Conservation (phyloP, 2,113 vertebrate genomes). For the Macaca nemestrina region DNA sequence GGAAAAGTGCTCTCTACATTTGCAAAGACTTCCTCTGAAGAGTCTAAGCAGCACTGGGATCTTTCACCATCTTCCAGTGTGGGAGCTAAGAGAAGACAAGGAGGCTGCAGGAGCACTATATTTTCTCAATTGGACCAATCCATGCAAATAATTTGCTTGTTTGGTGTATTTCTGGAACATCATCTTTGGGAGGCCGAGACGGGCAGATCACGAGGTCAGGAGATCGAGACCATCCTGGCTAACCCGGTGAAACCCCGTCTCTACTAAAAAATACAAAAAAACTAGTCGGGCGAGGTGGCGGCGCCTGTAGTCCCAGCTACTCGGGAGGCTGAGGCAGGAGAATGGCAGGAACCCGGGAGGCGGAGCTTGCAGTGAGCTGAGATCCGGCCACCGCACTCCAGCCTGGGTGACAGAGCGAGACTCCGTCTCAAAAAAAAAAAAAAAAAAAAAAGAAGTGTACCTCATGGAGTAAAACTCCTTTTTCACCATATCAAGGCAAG, state of each 20-base stretch:
- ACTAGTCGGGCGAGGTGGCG: no score
- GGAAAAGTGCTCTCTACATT: not conserved
- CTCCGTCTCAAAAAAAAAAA: no score
- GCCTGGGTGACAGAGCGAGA: no score
- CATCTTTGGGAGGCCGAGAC: not conserved
- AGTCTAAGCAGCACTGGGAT: not conserved
- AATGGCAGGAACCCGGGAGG: no score
- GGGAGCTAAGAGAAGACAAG: not conserved
- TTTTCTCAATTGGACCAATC: not conserved
- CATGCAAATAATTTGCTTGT: constrained; percentile 32
- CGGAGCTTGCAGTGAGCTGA: no score
- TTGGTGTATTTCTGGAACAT: constrained; percentile 41
- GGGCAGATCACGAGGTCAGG: no score
- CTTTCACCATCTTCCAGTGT: not conserved
- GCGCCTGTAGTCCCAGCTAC: no score
- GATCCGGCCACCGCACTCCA: no score
- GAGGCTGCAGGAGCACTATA: not conserved
- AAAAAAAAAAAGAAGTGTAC: not conserved
- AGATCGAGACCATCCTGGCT: no score
- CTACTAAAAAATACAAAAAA: no score
- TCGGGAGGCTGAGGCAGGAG: no score
- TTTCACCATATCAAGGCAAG: not conserved
- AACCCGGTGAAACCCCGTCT: no score
- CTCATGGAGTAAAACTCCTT: constrained; percentile 45
- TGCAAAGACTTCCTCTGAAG: not conserved